phyloP scores from a whole-genome alignment of 2,113 vertebrate genomes.

The Synchiropus splendidus region DNA sequence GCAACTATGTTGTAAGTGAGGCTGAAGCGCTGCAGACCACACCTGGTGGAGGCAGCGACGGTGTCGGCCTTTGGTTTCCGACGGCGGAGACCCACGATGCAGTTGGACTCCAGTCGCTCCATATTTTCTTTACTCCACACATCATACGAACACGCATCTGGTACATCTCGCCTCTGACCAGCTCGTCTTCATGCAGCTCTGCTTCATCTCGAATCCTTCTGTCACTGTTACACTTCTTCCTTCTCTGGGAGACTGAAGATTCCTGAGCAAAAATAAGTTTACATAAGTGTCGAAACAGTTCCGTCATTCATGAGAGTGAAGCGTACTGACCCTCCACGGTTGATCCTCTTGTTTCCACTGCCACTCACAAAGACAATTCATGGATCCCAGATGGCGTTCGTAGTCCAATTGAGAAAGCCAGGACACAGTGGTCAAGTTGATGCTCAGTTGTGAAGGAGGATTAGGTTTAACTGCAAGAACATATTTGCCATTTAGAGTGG shows the following conservation, averaged over 20 bases:
- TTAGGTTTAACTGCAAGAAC: constrained; percentile 39
- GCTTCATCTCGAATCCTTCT: too few species aligned
- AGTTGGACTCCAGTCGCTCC: constrained; percentile 53
- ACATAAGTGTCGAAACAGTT: not conserved
- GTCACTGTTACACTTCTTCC: accelerated
- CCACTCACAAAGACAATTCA: accelerated
- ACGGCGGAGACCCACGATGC: constrained; percentile 29
- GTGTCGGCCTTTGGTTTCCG: too few species aligned
- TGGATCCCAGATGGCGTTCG: accelerated
- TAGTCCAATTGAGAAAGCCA: not conserved
- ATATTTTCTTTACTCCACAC: not conserved
- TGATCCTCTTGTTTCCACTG: constrained; percentile 29
- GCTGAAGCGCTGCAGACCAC: not conserved
- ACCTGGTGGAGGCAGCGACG: not conserved
- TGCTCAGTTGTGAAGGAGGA: constrained; percentile 3
- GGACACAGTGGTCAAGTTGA: constrained; percentile 16
- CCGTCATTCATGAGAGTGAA: too few species aligned
- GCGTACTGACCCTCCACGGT: constrained; percentile 35
- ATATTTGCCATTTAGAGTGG: too few species aligned
- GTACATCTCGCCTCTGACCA: constrained; percentile 11
- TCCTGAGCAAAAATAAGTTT: constrained; percentile 15
- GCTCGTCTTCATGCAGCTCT: not conserved
- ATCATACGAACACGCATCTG: constrained; percentile 24
- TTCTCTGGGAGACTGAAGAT: too few species aligned
- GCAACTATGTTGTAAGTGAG: too few species aligned